Evolutionary conservation across 2,888 invertebrate species (phyloP), one percentile per base, ranked within the genome.

Genomic region (Harpalus rubripes): DNA sequence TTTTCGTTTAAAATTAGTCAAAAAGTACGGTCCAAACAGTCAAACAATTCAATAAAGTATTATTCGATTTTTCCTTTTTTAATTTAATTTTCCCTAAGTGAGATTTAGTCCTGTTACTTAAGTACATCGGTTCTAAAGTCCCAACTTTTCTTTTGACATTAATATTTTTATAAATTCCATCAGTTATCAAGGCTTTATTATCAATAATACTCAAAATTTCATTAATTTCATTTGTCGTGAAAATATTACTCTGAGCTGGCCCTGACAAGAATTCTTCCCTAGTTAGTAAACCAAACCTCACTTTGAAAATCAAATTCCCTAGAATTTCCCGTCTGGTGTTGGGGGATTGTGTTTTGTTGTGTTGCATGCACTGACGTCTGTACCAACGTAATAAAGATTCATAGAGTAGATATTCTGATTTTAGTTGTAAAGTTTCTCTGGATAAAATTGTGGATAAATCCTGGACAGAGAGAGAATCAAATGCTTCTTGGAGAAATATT

Each of bases 391-490:
- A 1, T 12, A 84, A 1, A 22, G 18, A 12, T 15, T 84, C 65
- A 85, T 94, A 95, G 41, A 95, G 90, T 8, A 93, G 89, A 10
- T 93, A 90, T 89, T 96, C 96, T 86, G 92, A 93, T 0, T 93
- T 91, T 7, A 96, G 92, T 85, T 93, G 92, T 68, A 97, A 90
- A 3, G 94, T 94, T 87, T 96, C 95, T 6, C 96, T 93, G 80
- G 92, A 92, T 0, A 95, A 92, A 79, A 97, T 94, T 52, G 93
- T 92, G 3, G 93, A 91, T 39, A 96, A 91, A 87, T 95, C 95
- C 58, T 93, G 93, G 85, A 93, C 93, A 12, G 93, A 93, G 44
- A 96, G 91, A 85, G 95, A 95, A 86, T 93, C 92, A 59, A 95
- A 92, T 59, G 92, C 91, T 87, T 93, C 93, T 79, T 93, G 93